These are phyloP conservation scores for Brachystomella parvula DNA, from an alignment of 1,140 invertebrate genomes.

Conservation along the genomic window DNA sequence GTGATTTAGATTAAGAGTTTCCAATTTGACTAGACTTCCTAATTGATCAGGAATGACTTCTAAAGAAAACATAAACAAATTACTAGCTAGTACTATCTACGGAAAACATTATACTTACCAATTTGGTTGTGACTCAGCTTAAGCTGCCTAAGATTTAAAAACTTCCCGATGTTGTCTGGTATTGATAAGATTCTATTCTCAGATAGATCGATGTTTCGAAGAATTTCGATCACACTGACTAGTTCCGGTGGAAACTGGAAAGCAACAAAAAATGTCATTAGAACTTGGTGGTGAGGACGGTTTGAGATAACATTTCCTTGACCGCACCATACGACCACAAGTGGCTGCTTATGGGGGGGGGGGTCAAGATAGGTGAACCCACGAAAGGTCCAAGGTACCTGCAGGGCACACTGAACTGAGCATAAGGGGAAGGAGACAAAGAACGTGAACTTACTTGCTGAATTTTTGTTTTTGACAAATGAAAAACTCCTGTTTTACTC, in stretches of 20 bases:
- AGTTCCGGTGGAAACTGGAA: conserved; percentile 46
- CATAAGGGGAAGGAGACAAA: neutral
- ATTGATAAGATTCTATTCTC: conserved; percentile 74
- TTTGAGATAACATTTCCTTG: conserved; percentile 9
- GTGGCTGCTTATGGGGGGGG: no score
- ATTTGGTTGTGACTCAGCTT: conserved; percentile 55
- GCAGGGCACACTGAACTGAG: neutral
- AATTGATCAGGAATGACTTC: conserved; percentile 45
- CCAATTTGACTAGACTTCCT: conserved; percentile 49
- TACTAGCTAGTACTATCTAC: conserved; percentile 61
- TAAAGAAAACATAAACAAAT: conserved; percentile 48
- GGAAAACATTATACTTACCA: conserved; percentile 65
- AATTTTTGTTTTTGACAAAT: conserved; percentile 70
- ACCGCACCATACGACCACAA: no score
- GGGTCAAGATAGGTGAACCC: no score
- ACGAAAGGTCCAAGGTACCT: no score
- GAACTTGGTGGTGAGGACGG: no score
- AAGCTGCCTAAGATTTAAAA: conserved; percentile 72
- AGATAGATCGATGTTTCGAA: conserved; percentile 83
- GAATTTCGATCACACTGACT: conserved; percentile 49
- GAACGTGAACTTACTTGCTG: conserved; percentile 47
- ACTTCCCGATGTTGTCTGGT: conserved; percentile 68
- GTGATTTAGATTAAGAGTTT: conserved; percentile 46
- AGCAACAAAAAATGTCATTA: conserved; percentile 45
- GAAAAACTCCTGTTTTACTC: conserved; percentile 85